These are phyloP conservation scores for Pyrocephalus nanus DNA, from an alignment of 2,797 vertebrate genomes.

Conservation along the genomic window DNA sequence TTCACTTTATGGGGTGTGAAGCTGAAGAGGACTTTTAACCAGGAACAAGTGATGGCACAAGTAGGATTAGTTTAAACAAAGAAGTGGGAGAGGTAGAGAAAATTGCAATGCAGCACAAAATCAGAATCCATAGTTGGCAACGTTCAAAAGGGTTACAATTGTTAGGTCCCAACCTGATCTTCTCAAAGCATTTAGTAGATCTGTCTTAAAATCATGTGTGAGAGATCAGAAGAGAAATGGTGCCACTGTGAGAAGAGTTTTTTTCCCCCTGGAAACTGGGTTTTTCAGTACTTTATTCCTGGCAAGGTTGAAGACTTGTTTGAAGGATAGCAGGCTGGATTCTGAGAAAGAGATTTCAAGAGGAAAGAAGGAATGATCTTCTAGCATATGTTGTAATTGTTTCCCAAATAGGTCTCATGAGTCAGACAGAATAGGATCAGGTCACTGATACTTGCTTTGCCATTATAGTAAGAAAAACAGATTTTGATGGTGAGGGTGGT, in stretches of 20 bases:
- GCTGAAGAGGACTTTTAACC: neutral
- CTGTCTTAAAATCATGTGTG: neutral
- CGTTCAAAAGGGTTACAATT: neutral
- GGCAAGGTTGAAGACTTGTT: neutral
- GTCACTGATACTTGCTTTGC: neutral
- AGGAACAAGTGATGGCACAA: neutral
- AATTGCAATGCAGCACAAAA: neutral
- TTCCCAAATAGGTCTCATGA: neutral
- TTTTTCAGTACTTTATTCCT: neutral
- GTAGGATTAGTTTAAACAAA: neutral
- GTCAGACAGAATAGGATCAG: constrained; percentile 10
- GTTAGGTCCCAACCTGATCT: neutral
- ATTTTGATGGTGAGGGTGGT: neutral
- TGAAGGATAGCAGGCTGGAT: neutral
- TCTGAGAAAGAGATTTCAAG: neutral
- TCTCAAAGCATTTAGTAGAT: neutral
- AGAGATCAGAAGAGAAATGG: neutral
- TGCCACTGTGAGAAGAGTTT: neutral
- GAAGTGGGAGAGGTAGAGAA: neutral
- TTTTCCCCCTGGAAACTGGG: neutral
- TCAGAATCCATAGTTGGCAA: neutral
- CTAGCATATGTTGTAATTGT: neutral
- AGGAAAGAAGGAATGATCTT: neutral
- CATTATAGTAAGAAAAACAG: neutral
- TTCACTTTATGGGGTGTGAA: neutral